Percentiles rank a stretch among this genome's conserved stretches.
Conservation (phyloP, 53 echinoderm and acorn worm genomes). For the Glandiceps talaboti region DNA sequence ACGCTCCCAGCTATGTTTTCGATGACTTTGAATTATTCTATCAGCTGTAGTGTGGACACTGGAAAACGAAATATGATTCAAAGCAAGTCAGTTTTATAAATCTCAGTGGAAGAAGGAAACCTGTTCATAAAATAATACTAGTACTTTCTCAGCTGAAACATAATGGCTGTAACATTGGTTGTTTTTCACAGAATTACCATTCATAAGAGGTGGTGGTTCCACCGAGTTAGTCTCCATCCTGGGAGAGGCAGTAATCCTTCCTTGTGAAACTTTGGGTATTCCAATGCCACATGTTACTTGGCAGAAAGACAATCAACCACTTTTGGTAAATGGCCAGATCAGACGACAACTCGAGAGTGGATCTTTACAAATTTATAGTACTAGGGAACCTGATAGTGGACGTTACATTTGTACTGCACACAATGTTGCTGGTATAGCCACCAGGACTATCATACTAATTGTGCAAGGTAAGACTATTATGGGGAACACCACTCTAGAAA, state of each 20-base stretch:
- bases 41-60: too few species aligned
- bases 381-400: conserved; percentile 50
- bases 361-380: conserved; percentile 43
- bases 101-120: too few species aligned
- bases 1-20: too few species aligned
- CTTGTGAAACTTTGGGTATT: conserved; percentile 61
- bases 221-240: conserved; percentile 22
- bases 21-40: too few species aligned
- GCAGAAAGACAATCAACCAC: conserved; percentile 51
- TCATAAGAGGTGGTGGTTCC: background rate
- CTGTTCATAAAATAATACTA: too few species aligned
- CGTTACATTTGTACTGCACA: conserved; percentile 63
- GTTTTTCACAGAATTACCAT: background rate
- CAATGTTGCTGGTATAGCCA: conserved; percentile 51
- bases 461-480: conserved; percentile 52
- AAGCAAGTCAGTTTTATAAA: too few species aligned
- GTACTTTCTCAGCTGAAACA: too few species aligned
- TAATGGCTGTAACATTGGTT: too few species aligned
- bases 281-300: conserved; percentile 71
- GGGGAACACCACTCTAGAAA: too few species aligned
- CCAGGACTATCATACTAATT: conserved; percentile 38
- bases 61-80: too few species aligned
- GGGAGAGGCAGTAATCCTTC: conserved; percentile 42
- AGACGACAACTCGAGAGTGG: conserved; percentile 43
- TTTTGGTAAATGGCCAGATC: conserved; percentile 27